A percentile compares a stretch with the other conserved stretches of the same genome.
Conservation (phyloP, 2,888 invertebrate genomes). For the Eugnorisma glareosa region DNA sequence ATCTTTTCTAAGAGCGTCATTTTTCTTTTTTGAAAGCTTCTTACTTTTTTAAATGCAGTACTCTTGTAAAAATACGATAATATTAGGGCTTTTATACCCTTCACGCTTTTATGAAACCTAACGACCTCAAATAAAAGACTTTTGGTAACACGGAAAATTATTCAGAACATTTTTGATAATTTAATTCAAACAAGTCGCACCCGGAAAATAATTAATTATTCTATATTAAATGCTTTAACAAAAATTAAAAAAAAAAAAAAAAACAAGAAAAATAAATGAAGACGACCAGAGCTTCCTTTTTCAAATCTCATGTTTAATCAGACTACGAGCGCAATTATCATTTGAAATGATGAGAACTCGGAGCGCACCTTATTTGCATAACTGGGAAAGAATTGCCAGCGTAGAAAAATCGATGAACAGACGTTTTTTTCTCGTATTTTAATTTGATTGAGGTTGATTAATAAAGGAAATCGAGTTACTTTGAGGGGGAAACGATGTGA, state of each 20-base stretch:
- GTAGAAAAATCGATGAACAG: conserved; percentile 29
- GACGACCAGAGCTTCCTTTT: conserved; percentile 21
- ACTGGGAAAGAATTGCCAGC: conserved; percentile 24
- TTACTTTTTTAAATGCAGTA: neutral
- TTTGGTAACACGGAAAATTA: neutral
- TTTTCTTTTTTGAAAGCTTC: neutral
- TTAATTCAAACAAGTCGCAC: neutral
- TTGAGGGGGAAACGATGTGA: neutral
- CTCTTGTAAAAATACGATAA: neutral
- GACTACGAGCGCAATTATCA: conserved; percentile 56
- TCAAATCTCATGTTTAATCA: conserved; percentile 49
- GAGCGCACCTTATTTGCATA: conserved; percentile 55
- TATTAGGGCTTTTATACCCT: neutral
- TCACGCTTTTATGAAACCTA: neutral
- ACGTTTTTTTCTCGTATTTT: conserved; percentile 33
- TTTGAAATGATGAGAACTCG: conserved; percentile 52
- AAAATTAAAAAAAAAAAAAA: conserved; percentile 5
- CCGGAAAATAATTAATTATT: conserved; percentile 24
- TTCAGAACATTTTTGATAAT: conserved; percentile 8
- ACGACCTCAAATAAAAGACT: conserved; percentile 1
- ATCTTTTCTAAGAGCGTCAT: neutral
- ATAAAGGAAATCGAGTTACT: conserved; percentile 47
- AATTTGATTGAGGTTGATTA: conserved; percentile 57
- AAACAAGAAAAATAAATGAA: conserved; percentile 4
- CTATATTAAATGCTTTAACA: neutral